Evolutionary conservation across 2,113 vertebrate genomes (phyloP).

Genomic region (Sinocyclocheilus anshuiensis): DNA sequence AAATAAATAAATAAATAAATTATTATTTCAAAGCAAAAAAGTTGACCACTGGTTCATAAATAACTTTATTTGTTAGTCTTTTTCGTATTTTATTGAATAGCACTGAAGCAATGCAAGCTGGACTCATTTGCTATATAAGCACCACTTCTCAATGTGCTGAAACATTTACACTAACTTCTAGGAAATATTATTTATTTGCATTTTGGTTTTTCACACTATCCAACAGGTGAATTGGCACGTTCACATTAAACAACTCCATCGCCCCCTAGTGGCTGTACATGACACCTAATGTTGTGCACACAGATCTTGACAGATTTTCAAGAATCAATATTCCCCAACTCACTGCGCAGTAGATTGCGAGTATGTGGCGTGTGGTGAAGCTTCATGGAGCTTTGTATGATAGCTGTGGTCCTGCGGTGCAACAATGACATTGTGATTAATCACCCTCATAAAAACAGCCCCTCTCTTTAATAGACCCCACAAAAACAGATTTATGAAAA

Average conservation of each 20-base stretch:
- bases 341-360: constrained; percentile 20
- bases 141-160: background rate
- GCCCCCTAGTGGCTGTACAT: constrained; percentile 60
- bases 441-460: constrained; percentile 58
- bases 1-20: no score
- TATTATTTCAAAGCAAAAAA: no score
- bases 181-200: background rate
- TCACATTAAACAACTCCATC: constrained; percentile 55
- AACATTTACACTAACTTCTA: background rate
- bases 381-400: constrained; percentile 33
- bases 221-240: constrained; percentile 56
- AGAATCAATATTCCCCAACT: constrained; percentile 40
- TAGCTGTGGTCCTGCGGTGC: constrained; percentile 38
- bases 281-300: background rate
- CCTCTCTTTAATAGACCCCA: constrained; percentile 60
- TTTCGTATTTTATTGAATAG: background rate
- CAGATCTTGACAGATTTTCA: constrained; percentile 30
- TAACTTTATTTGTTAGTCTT: no score
- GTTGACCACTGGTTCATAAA: no score
- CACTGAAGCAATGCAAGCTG: background rate
- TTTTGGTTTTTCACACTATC: background rate
- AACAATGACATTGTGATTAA: constrained; percentile 53
- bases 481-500: constrained; percentile 59
- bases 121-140: background rate
- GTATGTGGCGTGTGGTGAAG: constrained; percentile 8